Evolutionary conservation across 1,140 invertebrate genomes (phyloP), one percentile per base, ranked within the genome.

Genomic region (Homarus americanus): DNA sequence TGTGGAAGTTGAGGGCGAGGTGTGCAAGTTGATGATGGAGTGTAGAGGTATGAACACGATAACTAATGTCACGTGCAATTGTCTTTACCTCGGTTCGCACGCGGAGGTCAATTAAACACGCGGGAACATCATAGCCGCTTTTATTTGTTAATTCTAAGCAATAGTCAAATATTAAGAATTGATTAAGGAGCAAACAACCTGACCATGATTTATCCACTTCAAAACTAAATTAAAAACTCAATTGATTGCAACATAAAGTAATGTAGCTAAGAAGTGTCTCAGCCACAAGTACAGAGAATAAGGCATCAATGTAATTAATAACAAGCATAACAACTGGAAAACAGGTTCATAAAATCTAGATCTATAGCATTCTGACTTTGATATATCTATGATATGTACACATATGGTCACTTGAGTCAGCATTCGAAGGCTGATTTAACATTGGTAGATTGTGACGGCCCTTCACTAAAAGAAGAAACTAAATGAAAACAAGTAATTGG

Each of bases 321-420:
- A 85, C 69, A 87, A 76, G 73, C 69, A 78, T 63, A 78, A 87
- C 73, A 87, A 87, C 38, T 76, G 69, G 73, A 87, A 87, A 87
- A 75, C 84, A 76, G 28, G 53, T 87, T 53, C 84, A 87, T 78
- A 78, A 87, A 87, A 87, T 78, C 84, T 87, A 87, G 12, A 4
- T 58, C 53, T 58, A 58, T 58, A 58, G 53, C 53, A 58, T 24
- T 83, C 32, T 69, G 82, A 83, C 58, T 83, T 69, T 83, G 82
- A 83, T 83, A 83, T 83, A 87, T 58, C 73, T 87, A 87, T 87
- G 84, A 87, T 87, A 87, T 87, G 84, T 87, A 87, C 84, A 87
- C 84, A 53, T 86, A 86, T 76, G 84, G 84, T 87, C 84, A 87
- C 84, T 87, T 87, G 53, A 58, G 53, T 58, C 53, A 58, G 83